Evolutionary conservation across 2,797 vertebrate species (phyloP).

Genomic region (Acropternis orthonyx): DNA sequence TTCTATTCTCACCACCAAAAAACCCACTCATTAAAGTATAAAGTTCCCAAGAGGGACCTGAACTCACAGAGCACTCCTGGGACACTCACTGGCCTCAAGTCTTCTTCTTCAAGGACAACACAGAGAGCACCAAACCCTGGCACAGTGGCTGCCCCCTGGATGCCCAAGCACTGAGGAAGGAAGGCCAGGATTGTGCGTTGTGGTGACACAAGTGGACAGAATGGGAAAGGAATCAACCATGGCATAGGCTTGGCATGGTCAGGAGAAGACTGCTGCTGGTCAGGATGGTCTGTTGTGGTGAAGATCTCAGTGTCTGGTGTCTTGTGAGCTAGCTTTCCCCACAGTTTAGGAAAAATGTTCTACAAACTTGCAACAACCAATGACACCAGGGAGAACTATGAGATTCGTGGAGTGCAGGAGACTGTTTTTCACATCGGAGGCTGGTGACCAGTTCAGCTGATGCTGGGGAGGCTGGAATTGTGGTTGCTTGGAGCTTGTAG

Average conservation of each 20-base stretch:
- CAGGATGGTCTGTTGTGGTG: neutral
- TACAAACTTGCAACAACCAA: neutral
- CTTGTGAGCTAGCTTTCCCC: neutral
- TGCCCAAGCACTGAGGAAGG: neutral
- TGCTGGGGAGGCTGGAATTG: neutral
- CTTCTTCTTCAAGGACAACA: neutral
- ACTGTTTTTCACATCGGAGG: accelerated
- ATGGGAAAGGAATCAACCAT: accelerated
- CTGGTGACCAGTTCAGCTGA: neutral
- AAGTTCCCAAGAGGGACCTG: neutral
- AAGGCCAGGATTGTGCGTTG: neutral
- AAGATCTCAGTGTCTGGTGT: no score
- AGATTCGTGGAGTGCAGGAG: accelerated
- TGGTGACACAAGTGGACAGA: accelerated
- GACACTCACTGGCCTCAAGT: accelerated
- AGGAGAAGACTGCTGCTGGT: neutral
- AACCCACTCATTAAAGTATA: neutral
- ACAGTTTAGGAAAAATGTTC: neutral
- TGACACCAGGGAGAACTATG: accelerated
- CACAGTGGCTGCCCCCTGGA: accelerated
- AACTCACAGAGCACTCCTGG: neutral
- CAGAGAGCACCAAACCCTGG: neutral
- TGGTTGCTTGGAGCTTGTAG: neutral
- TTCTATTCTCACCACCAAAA: neutral
- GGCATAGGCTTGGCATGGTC: neutral